Evolutionary conservation across 2,888 invertebrate genomes (phyloP).

Genomic region (Fabriciana adippe): DNA sequence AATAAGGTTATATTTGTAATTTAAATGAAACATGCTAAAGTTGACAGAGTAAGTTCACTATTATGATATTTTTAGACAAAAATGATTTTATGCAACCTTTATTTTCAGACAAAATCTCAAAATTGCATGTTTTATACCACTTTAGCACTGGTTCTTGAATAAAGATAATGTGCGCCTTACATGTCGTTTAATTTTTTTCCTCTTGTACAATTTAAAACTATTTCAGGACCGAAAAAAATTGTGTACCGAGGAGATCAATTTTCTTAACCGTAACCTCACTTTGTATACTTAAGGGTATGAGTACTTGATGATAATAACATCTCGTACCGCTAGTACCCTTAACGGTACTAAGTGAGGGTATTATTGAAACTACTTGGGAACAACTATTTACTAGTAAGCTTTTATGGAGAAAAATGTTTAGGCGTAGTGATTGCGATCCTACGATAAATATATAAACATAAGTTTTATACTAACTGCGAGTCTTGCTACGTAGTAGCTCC

Average conservation of each 20-base stretch:
- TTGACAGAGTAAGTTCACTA: conserved; percentile 16
- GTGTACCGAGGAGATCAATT: not conserved
- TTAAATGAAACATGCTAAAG: conserved; percentile 10
- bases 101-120: conserved; percentile 58
- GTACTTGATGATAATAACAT: too few relatives aligned
- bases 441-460: too few relatives aligned
- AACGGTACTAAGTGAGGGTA: too few relatives aligned
- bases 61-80: conserved; percentile 13
- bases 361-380: too few relatives aligned
- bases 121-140: conserved; percentile 60
- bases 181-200: conserved; percentile 43
- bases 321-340: too few relatives aligned
- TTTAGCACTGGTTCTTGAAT: conserved; percentile 66
- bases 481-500: too few relatives aligned
- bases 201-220: not conserved
- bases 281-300: too few relatives aligned
- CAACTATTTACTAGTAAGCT: too few relatives aligned
- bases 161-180: conserved; percentile 65
- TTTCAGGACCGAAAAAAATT: not conserved
- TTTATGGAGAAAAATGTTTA: too few relatives aligned
- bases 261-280: too few relatives aligned
- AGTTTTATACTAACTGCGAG: too few relatives aligned
- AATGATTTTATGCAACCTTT: conserved; percentile 49
- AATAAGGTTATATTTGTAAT: conserved; percentile 5
- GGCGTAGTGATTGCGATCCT: too few relatives aligned